Evolutionary conservation across 2,113 vertebrate species (phyloP).

Genomic region (Murina feae): DNA sequence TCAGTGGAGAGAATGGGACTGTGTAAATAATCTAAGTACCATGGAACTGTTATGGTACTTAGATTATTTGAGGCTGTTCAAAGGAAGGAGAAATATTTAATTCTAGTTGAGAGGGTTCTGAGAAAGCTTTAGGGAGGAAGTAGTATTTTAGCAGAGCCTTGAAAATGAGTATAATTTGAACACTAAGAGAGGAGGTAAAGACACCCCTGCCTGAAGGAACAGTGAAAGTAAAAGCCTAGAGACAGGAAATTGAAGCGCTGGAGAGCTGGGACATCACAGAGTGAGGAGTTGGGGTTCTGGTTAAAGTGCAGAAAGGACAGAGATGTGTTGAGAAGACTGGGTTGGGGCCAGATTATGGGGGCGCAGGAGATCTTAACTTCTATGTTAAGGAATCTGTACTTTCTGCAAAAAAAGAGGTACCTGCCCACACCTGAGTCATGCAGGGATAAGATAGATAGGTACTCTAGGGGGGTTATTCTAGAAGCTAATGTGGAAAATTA

Average conservation of each 20-base stretch:
- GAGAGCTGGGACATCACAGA: not conserved
- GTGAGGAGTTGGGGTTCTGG: not conserved
- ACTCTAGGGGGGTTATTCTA: not conserved
- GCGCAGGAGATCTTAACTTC: not conserved
- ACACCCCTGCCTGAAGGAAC: not conserved
- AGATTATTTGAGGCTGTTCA: not conserved
- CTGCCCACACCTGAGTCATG: not conserved
- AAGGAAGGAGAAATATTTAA: not conserved
- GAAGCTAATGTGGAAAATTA: not conserved
- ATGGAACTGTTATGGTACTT: not conserved
- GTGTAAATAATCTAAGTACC: conserved; percentile 6
- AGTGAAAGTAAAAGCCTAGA: not conserved
- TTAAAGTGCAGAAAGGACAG: not conserved
- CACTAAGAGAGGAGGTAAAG: not conserved
- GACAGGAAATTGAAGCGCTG: not conserved
- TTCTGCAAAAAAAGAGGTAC: not conserved
- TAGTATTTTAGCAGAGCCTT: not conserved
- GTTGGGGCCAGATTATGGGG: not conserved
- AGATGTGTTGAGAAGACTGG: not conserved
- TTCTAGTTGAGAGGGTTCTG: not conserved
- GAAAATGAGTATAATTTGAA: not conserved
- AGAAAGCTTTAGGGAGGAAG: conserved; percentile 6
- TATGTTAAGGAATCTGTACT: not conserved
- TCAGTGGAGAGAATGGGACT: not conserved
- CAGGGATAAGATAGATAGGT: not conserved